phyloP scores from a whole-genome alignment of 2,888 invertebrate species.

The Andrena chrysosceles region DNA sequence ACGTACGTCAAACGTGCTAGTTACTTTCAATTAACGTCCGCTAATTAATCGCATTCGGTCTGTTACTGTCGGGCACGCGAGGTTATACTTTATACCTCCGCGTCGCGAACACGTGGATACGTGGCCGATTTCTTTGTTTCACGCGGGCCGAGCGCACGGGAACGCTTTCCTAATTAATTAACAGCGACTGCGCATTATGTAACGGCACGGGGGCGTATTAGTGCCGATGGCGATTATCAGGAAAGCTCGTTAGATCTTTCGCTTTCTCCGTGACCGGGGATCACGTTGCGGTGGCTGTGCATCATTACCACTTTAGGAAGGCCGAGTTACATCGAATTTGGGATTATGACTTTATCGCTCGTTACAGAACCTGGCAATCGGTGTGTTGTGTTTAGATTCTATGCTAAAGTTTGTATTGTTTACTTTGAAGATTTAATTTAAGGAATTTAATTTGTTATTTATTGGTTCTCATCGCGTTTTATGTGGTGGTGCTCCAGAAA shows the following conservation, averaged over 20 bases:
- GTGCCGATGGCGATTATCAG: conserved; percentile 6
- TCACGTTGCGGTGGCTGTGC: conserved; percentile 1
- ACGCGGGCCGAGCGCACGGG: background rate
- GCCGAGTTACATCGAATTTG: background rate
- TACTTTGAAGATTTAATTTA: no score
- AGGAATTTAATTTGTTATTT: no score
- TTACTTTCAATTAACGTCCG: conserved; percentile 54
- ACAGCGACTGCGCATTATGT: conserved; percentile 1
- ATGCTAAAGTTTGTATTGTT: background rate
- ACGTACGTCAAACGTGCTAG: conserved; percentile 43
- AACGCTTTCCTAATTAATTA: conserved; percentile 28
- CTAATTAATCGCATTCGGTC: conserved; percentile 34
- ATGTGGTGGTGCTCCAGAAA: no score
- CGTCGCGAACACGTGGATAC: conserved; percentile 5
- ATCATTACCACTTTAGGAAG: background rate
- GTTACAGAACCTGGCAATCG: background rate
- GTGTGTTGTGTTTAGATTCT: background rate
- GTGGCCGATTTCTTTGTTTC: conserved; percentile 5
- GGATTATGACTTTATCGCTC: background rate
- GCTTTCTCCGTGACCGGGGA: background rate
- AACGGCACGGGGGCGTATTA: background rate
- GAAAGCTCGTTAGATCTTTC: background rate
- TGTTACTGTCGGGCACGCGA: background rate
- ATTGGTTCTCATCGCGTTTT: no score
- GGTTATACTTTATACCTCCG: background rate